These are phyloP conservation scores for Chaenodraco wilsoni DNA, from an alignment of 2,797 vertebrate species.

Conservation along the genomic window DNA sequence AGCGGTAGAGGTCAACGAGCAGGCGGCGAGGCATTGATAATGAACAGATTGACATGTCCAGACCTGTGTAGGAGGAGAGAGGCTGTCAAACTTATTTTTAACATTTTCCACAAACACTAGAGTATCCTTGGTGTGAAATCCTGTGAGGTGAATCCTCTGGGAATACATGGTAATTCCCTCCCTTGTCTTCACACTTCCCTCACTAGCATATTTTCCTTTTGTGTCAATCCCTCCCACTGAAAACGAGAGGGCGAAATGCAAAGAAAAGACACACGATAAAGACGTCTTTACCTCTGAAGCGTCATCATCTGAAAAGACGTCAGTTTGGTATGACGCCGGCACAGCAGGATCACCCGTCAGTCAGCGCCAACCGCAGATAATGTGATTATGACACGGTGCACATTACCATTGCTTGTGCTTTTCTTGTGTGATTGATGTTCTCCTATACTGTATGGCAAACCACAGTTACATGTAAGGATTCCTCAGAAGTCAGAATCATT, in stretches of 20 bases:
- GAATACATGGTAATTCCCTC: constrained; percentile 13
- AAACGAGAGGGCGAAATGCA: constrained; percentile 5
- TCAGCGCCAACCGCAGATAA: constrained; percentile 3
- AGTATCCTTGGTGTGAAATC: constrained; percentile 27
- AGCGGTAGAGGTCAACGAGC: constrained; percentile 21
- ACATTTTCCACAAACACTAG: background rate
- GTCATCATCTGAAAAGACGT: constrained; percentile 38
- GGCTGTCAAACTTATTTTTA: constrained; percentile 32
- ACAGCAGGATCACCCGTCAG: constrained; percentile 39
- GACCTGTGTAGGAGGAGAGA: constrained; percentile 19
- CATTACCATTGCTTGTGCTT: background rate
- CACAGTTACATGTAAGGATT: background rate
- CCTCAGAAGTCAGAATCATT: too few relatives aligned
- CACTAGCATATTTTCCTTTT: constrained; percentile 8
- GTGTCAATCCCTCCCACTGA: constrained; percentile 13
- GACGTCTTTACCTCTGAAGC: constrained; percentile 2
- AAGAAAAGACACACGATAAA: constrained; percentile 12
- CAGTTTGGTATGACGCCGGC: constrained; percentile 23
- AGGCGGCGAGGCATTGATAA: constrained; percentile 3
- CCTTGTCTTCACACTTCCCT: constrained; percentile 12
- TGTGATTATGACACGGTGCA: constrained; percentile 9
- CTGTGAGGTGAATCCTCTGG: constrained; percentile 6
- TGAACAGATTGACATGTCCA: constrained; percentile 21
- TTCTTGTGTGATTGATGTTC: background rate
- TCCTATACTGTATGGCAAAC: background rate